Evolutionary conservation across 30 jellyfish, hydroid and myxozoan genomes (phyloP).

Genomic region (Aurelia aurita): DNA sequence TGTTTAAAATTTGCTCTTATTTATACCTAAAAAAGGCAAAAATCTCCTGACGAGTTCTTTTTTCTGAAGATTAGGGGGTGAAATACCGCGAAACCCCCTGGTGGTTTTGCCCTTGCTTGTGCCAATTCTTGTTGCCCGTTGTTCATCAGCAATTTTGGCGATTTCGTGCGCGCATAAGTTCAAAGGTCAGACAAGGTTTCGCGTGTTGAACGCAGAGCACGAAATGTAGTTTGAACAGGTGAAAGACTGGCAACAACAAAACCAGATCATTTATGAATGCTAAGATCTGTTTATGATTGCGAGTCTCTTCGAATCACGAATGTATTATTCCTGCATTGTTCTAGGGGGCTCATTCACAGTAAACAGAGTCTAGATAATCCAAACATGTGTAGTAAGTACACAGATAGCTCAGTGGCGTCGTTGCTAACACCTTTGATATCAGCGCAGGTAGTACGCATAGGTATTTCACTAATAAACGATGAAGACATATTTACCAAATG

Average conservation of each 20-base stretch:
- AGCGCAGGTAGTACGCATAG: too few relatives aligned
- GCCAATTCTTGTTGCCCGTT: too few relatives aligned
- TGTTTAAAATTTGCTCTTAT: neutral
- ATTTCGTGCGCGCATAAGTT: slow-evolving; percentile 18
- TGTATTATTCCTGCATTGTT: too few relatives aligned
- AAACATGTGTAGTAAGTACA: neutral
- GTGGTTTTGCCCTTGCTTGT: too few relatives aligned
- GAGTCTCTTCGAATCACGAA: neutral
- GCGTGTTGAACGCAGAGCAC: slow-evolving; percentile 68
- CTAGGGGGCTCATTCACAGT: neutral
- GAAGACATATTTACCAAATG: too few relatives aligned
- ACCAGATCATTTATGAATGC: too few relatives aligned
- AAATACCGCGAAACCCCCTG: too few relatives aligned
- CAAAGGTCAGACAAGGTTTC: slow-evolving; percentile 21
- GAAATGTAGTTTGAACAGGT: slow-evolving; percentile 38
- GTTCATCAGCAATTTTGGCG: neutral
- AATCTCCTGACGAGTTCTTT: too few relatives aligned
- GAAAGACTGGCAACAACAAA: neutral
- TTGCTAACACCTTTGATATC: too few relatives aligned
- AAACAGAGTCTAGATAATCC: neutral
- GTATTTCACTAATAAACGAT: too few relatives aligned
- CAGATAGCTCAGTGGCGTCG: neutral
- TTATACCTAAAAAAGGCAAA: neutral
- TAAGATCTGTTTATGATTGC: neutral
- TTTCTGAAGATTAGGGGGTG: too few relatives aligned